Evolutionary conservation across 2,888 invertebrate genomes (phyloP), one percentile per base, ranked within the genome.

Genomic region (Cosmia pyralina): DNA sequence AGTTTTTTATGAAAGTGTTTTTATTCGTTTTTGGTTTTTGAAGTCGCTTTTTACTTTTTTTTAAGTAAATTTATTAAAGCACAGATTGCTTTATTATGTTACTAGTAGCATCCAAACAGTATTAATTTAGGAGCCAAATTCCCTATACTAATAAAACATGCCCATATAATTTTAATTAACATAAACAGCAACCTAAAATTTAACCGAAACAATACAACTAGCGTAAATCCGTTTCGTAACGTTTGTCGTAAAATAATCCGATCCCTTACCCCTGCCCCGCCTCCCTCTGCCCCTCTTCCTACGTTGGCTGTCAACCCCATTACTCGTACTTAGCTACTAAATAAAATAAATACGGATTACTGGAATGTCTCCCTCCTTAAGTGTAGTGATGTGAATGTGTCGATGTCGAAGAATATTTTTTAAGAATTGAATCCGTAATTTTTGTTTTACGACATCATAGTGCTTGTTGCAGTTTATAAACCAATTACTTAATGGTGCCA

Each of bases 291-390:
- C 70, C 70, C 41, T 34, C 74, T 75, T 80, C 85, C 84, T 78
- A 77, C 85, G 83, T 81, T 73, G 78, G 82, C 85, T 77, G 84
- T 81, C 87, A 81, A 85, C 85, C 87, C 88, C 90, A 91, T 92
- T 90, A 90, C 87, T 92, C 82, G 88, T 91, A 87, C 92, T 92
- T 92, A 91, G 88, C 88, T 83, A 90, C 91, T 90, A 91, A 91
- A 92, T 91, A 92, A 92, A 92, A 92, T 92, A 92, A 92, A 92
- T 92, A 90, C 88, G 89, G 90, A 91, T 92, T 91, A 91, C 89
- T 82, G 79, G 86, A 89, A 90, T 89, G 90, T 89, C 90, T 89
- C 85, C 87, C 90, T 89, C 85, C 87, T 87, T 88, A 87, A 86
- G 83, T 77, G 75, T 84, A 87, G 87, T 74, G 86, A 69, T 77